Evolutionary conservation across 1,140 invertebrate genomes (phyloP).

Genomic region (Linepithema humile): DNA sequence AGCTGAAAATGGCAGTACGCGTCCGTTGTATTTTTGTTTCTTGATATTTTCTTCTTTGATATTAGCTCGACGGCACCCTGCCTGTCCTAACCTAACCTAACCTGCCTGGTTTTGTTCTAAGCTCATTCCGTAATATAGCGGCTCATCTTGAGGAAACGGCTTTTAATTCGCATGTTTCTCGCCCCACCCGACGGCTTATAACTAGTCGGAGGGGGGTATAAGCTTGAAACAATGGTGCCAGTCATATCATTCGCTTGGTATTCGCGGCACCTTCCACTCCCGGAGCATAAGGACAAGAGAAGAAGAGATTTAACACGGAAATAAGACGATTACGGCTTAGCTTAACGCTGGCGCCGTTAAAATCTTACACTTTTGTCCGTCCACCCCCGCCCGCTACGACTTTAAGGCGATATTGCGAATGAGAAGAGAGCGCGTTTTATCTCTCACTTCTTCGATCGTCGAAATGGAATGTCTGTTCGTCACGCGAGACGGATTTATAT

Average conservation of each 20-base stretch:
- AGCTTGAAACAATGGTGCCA: conserved; percentile 77
- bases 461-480: conserved; percentile 6
- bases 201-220: conserved; percentile 67
- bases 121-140: conserved; percentile 10
- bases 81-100: too few relatives aligned
- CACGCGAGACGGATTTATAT: conserved; percentile 5
- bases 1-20: not conserved
- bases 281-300: conserved; percentile 56
- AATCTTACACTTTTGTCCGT: too few relatives aligned
- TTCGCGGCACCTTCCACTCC: conserved; percentile 60
- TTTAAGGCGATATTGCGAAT: conserved; percentile 17
- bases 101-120: too few relatives aligned
- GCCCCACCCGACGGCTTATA: conserved; percentile 72
- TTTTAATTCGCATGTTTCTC: conserved; percentile 74
- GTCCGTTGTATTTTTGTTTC: too few relatives aligned
- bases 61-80: conserved; percentile 47
- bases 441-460: not conserved
- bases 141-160: conserved; percentile 40
- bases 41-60: not conserved
- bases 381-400: not conserved
- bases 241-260: conserved; percentile 53
- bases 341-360: conserved; percentile 69
- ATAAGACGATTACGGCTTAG: conserved; percentile 82
- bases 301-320: conserved; percentile 79
- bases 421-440: not conserved